Conservation (phyloP, 2,113 vertebrate genomes). For the Oreotrochilus melanogaster region DNA sequence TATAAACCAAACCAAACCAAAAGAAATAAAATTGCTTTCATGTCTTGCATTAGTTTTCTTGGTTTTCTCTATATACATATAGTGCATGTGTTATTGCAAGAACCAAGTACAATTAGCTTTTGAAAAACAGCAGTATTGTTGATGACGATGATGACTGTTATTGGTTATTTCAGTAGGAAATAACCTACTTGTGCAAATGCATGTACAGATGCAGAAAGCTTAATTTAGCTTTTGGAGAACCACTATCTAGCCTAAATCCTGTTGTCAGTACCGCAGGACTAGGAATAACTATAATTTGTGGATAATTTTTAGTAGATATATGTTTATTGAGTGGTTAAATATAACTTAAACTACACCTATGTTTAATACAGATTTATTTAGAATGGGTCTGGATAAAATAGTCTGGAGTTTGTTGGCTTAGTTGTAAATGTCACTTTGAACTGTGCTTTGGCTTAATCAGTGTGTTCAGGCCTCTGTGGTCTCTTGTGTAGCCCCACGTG, state of each 20-base stretch:
- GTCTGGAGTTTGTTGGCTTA: neutral
- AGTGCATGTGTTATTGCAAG: neutral
- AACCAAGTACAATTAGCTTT: neutral
- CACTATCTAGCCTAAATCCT: neutral
- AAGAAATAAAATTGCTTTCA: neutral
- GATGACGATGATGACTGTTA: neutral
- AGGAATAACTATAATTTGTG: neutral
- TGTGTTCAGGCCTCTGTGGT: neutral
- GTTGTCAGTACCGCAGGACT: neutral
- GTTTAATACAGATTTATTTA: neutral
- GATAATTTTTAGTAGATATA: neutral
- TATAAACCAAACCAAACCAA: neutral
- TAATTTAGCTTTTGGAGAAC: neutral
- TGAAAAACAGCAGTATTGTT: neutral
- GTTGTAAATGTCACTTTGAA: neutral
- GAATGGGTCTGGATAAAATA: neutral
- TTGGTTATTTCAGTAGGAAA: neutral
- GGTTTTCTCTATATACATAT: neutral
- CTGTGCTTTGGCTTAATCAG: neutral
- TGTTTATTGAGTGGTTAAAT: neutral
- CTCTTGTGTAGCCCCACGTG: accelerated
- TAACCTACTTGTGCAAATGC: neutral
- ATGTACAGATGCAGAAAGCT: neutral
- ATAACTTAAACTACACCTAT: neutral
- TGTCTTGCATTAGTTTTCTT: neutral